These are phyloP conservation scores for Corvus hawaiiensis DNA, from an alignment of 2,113 vertebrate genomes.

Conservation along the genomic window DNA sequence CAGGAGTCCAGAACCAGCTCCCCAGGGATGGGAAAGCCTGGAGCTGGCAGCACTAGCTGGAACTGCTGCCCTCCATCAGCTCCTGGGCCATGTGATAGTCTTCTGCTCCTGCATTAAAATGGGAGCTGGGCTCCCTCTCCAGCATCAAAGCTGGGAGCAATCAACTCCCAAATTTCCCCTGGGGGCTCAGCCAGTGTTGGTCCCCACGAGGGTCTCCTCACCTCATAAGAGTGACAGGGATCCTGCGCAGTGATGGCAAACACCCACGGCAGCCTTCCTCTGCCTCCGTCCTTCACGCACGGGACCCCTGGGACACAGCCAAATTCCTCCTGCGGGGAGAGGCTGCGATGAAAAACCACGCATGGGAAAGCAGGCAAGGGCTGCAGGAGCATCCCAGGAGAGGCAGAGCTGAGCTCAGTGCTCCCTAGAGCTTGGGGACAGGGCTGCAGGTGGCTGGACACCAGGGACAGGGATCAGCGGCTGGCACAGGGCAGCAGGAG, in stretches of 20 bases:
- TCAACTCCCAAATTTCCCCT: not conserved
- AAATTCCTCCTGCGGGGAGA: not conserved
- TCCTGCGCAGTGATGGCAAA: not conserved
- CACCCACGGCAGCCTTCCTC: not conserved
- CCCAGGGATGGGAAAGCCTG: not conserved
- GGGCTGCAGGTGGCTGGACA: not conserved
- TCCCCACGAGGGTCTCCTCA: not conserved
- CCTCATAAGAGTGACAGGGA: conserved; percentile 38
- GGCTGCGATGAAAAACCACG: not conserved
- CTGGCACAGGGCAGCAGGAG: not conserved
- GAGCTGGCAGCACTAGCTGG: rapidly evolving
- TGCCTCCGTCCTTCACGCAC: not conserved
- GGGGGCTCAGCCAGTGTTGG: not conserved
- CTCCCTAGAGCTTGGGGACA: not conserved
- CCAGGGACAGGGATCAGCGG: rapidly evolving
- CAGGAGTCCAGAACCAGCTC: not conserved
- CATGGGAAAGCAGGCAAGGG: not conserved
- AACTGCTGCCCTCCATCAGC: not conserved
- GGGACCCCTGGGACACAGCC: rapidly evolving
- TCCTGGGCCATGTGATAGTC: not conserved
- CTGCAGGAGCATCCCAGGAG: not conserved
- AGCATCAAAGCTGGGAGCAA: not conserved
- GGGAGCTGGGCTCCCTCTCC: not conserved
- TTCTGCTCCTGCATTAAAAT: not conserved
- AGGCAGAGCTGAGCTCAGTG: not conserved